Conservation (phyloP, 23 tunicate species). For the Ciona savignyi region DNA sequence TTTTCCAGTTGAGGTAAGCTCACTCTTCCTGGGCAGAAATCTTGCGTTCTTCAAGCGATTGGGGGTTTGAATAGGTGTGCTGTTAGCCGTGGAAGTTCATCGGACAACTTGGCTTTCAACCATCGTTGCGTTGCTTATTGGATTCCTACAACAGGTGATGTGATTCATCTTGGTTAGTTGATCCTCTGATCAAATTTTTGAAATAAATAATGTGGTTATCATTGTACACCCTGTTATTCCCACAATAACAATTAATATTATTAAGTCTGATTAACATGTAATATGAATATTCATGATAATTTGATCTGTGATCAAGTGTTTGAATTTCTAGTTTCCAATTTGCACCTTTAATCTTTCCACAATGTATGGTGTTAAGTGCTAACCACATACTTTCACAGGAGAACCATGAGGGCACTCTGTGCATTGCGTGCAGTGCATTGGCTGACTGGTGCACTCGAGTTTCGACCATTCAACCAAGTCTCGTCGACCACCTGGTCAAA, state of each 20-base stretch:
- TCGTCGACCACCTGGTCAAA: slow-evolving; percentile 46
- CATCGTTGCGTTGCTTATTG: slow-evolving; percentile 12
- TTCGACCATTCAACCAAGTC: slow-evolving; percentile 18
- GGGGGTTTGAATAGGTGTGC: slow-evolving; percentile 37
- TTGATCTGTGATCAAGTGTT: too few relatives aligned
- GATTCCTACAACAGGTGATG: slow-evolving; percentile 47
- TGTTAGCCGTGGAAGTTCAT: slow-evolving; percentile 39
- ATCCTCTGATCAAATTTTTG: background rate
- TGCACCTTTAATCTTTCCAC: background rate
- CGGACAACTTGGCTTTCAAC: slow-evolving; percentile 11
- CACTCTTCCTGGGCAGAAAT: slow-evolving; percentile 46
- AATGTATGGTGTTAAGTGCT: background rate
- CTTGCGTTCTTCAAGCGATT: slow-evolving; percentile 27
- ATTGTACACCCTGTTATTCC: too few relatives aligned
- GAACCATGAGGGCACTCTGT: slow-evolving; percentile 57
- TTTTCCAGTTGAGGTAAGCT: slow-evolving; percentile 53
- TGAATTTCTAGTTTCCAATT: background rate
- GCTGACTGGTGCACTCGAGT: slow-evolving; percentile 45
- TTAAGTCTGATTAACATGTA: too few relatives aligned
- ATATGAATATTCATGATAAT: too few relatives aligned
- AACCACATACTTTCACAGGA: slow-evolving; percentile 50
- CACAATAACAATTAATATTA: background rate
- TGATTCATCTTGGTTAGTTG: slow-evolving; percentile 16
- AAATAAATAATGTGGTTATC: too few relatives aligned
- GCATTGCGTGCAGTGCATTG: slow-evolving; percentile 16